Conservation (phyloP, 2,888 invertebrate species). For the Melanargia galathea region DNA sequence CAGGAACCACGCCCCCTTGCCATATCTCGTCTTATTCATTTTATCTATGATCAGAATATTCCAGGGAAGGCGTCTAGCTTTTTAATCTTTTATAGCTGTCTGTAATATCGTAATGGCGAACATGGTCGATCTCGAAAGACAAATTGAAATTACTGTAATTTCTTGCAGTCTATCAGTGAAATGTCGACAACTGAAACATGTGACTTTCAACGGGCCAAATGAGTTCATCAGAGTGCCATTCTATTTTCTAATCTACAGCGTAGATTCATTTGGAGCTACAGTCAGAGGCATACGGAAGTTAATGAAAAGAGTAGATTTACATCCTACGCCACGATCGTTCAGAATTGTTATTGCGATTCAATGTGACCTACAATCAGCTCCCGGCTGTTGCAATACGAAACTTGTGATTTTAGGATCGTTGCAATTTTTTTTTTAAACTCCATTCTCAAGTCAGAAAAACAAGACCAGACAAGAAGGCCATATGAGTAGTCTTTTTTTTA, state of each 20-base stretch:
- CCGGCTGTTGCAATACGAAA: background rate
- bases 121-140: background rate
- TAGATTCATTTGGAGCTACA: slow-evolving; percentile 1
- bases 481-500: too few species aligned
- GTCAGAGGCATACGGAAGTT: background rate
- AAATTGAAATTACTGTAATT: background rate
- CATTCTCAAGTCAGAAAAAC: too few species aligned
- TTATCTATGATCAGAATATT: too few species aligned
- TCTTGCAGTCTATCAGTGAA: background rate
- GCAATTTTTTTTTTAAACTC: background rate
- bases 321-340: background rate
- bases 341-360: background rate
- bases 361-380: background rate
- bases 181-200: background rate
- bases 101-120: background rate
- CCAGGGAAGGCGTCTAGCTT: too few species aligned
- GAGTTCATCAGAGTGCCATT: slow-evolving; percentile 2
- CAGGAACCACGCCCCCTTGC: too few species aligned
- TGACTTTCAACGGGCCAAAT: background rate
- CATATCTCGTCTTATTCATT: too few species aligned
- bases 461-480: too few species aligned
- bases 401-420: background rate
- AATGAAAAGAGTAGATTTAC: slow-evolving; percentile 2
- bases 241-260: slow-evolving; percentile 11
- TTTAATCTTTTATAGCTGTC: too few species aligned